phyloP scores from a whole-genome alignment of 92 coral and sea anemone genomes.

The Porites divaricata region DNA sequence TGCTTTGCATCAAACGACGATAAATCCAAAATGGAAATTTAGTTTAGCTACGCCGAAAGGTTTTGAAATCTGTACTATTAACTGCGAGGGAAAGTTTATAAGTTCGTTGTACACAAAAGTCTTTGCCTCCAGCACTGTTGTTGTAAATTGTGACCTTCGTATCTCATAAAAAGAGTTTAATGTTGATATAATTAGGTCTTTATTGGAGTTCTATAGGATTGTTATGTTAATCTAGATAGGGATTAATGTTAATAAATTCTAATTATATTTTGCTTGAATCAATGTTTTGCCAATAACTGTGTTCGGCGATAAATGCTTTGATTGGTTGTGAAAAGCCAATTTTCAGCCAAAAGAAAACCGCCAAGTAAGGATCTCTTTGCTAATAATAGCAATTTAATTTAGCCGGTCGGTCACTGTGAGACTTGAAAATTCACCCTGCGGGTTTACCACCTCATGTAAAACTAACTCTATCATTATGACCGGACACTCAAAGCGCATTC shows the following conservation, averaged over 20 bases:
- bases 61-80: not conserved
- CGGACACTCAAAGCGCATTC: slow-evolving; percentile 7
- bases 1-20: slow-evolving; percentile 40
- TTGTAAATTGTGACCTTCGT: slow-evolving; percentile 48
- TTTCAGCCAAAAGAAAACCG: slow-evolving; percentile 67
- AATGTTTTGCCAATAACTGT: slow-evolving; percentile 88
- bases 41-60: not conserved
- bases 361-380: slow-evolving; percentile 50
- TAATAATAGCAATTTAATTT: slow-evolving; percentile 78
- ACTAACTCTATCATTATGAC: slow-evolving; percentile 27
- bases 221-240: slow-evolving; percentile 99
- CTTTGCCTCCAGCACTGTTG: slow-evolving; percentile 23
- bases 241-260: slow-evolving; percentile 95
- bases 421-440: slow-evolving; percentile 35
- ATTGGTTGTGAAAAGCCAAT: slow-evolving; percentile 83
- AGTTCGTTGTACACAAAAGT: not conserved
- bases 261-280: slow-evolving; percentile 89
- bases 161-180: slow-evolving; percentile 86
- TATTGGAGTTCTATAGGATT: slow-evolving; percentile 99
- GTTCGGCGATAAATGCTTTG: slow-evolving; percentile 73
- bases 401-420: slow-evolving; percentile 47
- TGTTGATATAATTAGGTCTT: slow-evolving; percentile 98
- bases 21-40: not conserved
- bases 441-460: slow-evolving; percentile 39
- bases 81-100: slow-evolving; percentile 3